phyloP scores from a whole-genome alignment of 2,113 vertebrate species.

The Gallinago jamesoni region DNA sequence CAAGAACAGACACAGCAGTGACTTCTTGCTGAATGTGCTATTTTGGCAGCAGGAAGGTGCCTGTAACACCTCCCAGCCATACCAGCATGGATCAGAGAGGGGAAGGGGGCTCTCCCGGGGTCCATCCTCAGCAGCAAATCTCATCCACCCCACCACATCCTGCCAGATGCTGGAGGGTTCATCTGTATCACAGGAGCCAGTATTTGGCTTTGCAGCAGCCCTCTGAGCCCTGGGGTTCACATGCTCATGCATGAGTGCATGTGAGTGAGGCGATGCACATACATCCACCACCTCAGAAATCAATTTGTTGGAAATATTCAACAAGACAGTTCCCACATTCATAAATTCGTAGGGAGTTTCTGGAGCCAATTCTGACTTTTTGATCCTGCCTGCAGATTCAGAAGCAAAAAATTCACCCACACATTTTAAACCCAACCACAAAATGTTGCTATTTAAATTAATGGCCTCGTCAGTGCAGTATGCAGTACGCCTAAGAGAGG shows the following conservation, averaged over 20 bases:
- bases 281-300: fast-evolving
- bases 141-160: neutral
- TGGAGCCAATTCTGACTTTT: neutral
- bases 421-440: neutral
- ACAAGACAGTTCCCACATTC: neutral
- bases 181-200: neutral
- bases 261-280: fast-evolving
- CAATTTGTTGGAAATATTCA: neutral
- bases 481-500: neutral
- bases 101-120: neutral
- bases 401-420: neutral
- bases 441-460: neutral
- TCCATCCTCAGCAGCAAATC: neutral
- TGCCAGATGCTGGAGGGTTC: neutral
- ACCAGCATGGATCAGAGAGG: fast-evolving
- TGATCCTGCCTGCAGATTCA: neutral
- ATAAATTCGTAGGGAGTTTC: neutral
- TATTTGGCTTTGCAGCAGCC: neutral
- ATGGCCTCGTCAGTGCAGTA: neutral
- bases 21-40: neutral
- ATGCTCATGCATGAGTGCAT: fast-evolving
- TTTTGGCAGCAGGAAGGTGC: neutral
- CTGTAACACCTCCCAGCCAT: neutral
- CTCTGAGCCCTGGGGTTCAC: neutral
- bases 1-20: neutral